Evolutionary conservation across 2,797 vertebrate species (phyloP).

Genomic region (Syngnathus acus): DNA sequence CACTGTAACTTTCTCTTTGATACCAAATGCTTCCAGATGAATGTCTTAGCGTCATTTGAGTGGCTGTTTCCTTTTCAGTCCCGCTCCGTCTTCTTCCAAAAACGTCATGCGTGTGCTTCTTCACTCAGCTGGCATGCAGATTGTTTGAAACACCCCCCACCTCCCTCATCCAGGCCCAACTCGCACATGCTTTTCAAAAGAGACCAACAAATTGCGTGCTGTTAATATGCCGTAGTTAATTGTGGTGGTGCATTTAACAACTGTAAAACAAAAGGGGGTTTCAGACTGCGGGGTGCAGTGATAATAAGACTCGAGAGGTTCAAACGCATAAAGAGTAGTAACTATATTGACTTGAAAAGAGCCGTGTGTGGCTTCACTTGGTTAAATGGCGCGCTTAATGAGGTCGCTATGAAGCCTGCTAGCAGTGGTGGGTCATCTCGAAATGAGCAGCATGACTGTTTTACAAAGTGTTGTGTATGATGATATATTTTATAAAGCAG

Average conservation of each 20-base stretch:
- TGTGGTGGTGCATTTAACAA: constrained; percentile 27
- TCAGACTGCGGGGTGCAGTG: constrained; percentile 43
- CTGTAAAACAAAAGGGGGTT: constrained; percentile 36
- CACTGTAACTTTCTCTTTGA: constrained; percentile 39
- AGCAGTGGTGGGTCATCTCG: constrained; percentile 2
- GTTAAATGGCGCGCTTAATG: constrained; percentile 57
- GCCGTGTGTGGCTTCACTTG: constrained; percentile 17
- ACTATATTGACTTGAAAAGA: constrained; percentile 33
- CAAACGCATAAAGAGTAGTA: constrained; percentile 23
- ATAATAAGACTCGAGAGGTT: constrained; percentile 37
- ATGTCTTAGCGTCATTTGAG: constrained; percentile 12
- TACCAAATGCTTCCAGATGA: constrained; percentile 64
- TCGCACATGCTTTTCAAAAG: constrained; percentile 33
- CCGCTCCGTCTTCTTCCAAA: background rate
- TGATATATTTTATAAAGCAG: background rate
- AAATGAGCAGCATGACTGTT: constrained; percentile 4
- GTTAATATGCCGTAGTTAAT: constrained; percentile 51
- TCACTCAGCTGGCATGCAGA: constrained; percentile 34
- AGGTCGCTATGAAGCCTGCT: constrained; percentile 25
- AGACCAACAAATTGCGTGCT: constrained; percentile 27
- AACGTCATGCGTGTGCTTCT: constrained; percentile 12
- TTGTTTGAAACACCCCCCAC: constrained; percentile 24
- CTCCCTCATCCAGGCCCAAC: background rate
- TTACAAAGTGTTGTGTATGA: constrained; percentile 8
- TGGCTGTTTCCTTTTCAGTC: constrained; percentile 16